phyloP scores from a whole-genome alignment of 2,797 vertebrate species.

The Phalanger gymnotis region DNA sequence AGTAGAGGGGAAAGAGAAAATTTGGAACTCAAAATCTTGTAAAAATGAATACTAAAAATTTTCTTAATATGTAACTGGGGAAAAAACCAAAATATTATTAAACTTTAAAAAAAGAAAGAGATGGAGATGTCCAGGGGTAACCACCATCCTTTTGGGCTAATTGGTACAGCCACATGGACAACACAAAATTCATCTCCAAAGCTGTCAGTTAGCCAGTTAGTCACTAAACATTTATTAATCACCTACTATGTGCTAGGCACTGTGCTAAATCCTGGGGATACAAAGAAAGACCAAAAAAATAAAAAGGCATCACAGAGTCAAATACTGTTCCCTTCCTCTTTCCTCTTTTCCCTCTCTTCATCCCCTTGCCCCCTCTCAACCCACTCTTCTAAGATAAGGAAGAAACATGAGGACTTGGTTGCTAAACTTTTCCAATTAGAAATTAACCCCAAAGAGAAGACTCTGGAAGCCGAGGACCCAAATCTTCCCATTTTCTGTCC shows the following conservation, averaged over 20 bases:
- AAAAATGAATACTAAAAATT: no score
- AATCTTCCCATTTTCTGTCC: neutral
- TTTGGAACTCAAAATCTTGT: no score
- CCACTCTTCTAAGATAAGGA: neutral
- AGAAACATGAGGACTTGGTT: neutral
- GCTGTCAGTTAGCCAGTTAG: neutral
- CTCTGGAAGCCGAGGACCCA: neutral
- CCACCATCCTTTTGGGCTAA: neutral
- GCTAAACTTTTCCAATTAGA: conserved; percentile 1
- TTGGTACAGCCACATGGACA: neutral
- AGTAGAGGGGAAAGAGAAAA: no score
- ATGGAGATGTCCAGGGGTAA: neutral
- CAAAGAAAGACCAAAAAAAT: neutral
- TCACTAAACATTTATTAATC: neutral
- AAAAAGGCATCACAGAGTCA: neutral
- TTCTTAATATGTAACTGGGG: no score
- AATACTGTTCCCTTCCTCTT: neutral
- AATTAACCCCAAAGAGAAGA: neutral
- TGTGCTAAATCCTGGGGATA: neutral
- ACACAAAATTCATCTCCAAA: neutral
- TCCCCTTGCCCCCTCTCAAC: neutral
- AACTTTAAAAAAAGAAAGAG: neutral
- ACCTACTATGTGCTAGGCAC: neutral
- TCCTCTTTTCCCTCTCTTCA: neutral
- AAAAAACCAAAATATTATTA: no score